Evolutionary conservation across 2,888 invertebrate species (phyloP), one percentile per base, ranked within the genome.

Genomic region (Ennomos quercinarius): DNA sequence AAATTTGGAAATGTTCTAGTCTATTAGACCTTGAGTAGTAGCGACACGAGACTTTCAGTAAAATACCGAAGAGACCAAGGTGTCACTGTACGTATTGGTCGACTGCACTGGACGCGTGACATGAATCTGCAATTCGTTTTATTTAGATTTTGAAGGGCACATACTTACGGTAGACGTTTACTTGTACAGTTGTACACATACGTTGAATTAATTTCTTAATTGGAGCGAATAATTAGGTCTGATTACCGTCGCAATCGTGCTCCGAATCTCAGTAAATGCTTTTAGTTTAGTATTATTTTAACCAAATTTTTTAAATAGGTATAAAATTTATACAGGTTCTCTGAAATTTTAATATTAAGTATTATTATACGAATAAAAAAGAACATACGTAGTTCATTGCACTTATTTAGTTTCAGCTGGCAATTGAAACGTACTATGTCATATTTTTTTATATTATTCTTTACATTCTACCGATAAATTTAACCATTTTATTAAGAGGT

Each of bases 1-100:
- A 68, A 77, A 77, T 77, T 77, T 73, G 69, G 72, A 65, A 66
- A 60, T 68, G 67, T 64, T 70, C 76, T 78, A 78, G 77, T 78
- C 73, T 76, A 61, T 67, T 61, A 66, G 62, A 61, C 80, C 78
- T 80, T 76, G 77, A 71, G 60, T 56, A 63, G 70, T 72, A 71
- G 55, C 44, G 54, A 52, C 53, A 52, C 57, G 57, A 51, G 39
- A 46, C 59, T 37, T 38, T 34, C 50, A 46, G 39, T 51, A 54
- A 43, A 51, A 59, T 56, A 46, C 52, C 58, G 68, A 70, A 57
- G 65, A 74, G 70, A 78, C 78, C 74, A 78, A 73, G n/a, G 75
- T 72, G 80, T 79, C 78, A 66, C 67, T 65, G 55, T 76, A 64
- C 61, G 68, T 76, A 62, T 65, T 68, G 57, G 66, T 65, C 65